Evolutionary conservation across 2,113 vertebrate genomes (phyloP).

Genomic region (Cheirogaleus medius): DNA sequence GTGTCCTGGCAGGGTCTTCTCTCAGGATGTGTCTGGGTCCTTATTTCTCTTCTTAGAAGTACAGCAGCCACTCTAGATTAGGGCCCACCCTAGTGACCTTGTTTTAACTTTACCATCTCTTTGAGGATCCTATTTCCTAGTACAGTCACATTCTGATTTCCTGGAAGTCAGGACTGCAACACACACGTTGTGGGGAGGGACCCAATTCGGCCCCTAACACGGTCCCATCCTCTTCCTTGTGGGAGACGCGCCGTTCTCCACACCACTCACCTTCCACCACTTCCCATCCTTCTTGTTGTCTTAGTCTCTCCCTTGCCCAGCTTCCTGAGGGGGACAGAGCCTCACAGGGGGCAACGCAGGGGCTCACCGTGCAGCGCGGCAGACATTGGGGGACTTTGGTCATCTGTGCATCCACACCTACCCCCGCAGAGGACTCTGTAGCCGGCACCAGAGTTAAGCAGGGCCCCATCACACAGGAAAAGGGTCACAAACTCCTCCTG

Average conservation of each 20-base stretch:
- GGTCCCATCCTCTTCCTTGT: not conserved
- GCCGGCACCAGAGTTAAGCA: constrained; percentile 45
- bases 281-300: not conserved
- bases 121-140: not conserved
- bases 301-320: too few species aligned
- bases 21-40: too few species aligned
- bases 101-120: not conserved
- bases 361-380: constrained; percentile 50
- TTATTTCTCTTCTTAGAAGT: too few species aligned
- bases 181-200: not conserved
- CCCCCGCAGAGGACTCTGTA: constrained; percentile 26
- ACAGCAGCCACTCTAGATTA: too few species aligned
- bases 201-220: not conserved
- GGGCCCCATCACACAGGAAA: not conserved
- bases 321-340: not conserved
- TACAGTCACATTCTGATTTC: not conserved
- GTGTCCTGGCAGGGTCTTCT: too few species aligned
- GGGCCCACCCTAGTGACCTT: not conserved
- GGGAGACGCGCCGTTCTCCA: not conserved
- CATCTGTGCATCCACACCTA: constrained; percentile 20
- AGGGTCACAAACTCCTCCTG: not conserved
- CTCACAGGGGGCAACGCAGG: not conserved
- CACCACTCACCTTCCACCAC: not conserved
- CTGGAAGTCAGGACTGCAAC: not conserved
- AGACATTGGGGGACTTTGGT: constrained; percentile 38